Conservation (phyloP, 1,140 invertebrate genomes). For the Cyphomyrmex costatus region DNA sequence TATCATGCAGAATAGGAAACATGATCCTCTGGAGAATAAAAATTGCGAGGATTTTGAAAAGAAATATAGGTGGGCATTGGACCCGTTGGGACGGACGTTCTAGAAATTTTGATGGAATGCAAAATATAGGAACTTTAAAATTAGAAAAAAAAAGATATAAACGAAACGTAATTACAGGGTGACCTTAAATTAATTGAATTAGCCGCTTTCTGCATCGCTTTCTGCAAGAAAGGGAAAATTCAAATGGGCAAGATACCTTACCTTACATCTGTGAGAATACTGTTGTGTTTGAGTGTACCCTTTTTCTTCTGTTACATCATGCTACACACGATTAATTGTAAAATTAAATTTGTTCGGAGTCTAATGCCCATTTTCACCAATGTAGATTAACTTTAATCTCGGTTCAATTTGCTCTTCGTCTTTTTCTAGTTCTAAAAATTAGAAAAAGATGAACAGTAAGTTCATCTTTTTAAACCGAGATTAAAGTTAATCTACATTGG, state of each 20-base stretch:
- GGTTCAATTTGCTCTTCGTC: no score
- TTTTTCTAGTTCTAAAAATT: no score
- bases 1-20: neutral
- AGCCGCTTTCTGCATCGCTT: slow-evolving; percentile 19
- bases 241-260: slow-evolving; percentile 6
- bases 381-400: no score
- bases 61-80: slow-evolving; percentile 26
- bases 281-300: slow-evolving; percentile 28
- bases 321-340: slow-evolving; percentile 21
- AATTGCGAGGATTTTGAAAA: neutral
- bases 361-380: no score
- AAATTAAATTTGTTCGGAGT: slow-evolving; percentile 45
- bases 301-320: neutral
- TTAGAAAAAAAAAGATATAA: neutral
- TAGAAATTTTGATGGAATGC: slow-evolving; percentile 26
- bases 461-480: no score
- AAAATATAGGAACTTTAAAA: slow-evolving; percentile 52
- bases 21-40: neutral
- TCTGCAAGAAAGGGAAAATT: neutral
- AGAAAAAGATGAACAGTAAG: no score
- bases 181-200: slow-evolving; percentile 41
- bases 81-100: slow-evolving; percentile 18
- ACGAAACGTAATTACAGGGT: slow-evolving; percentile 21
- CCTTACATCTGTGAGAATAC: slow-evolving; percentile 29
- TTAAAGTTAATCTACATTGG: no score